These are phyloP conservation scores for Numenius arquata DNA, from an alignment of 2,113 vertebrate species.

Conservation along the genomic window DNA sequence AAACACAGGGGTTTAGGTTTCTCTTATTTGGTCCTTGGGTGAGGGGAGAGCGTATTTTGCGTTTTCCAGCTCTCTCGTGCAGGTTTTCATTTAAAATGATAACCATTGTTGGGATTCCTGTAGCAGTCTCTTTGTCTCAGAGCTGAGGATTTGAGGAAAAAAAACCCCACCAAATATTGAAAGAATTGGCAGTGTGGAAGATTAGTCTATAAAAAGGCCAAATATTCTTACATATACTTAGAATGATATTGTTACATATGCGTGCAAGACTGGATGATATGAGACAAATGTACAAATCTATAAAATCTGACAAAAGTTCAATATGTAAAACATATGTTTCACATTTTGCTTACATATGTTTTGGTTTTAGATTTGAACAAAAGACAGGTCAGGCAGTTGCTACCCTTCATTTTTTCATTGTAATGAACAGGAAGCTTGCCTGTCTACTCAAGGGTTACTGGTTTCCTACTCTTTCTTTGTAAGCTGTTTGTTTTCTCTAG, in stretches of 20 bases:
- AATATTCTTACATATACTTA: not conserved
- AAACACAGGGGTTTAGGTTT: not conserved
- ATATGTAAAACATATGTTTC: slow-evolving; percentile 51
- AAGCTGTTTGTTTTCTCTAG: slow-evolving; percentile 27
- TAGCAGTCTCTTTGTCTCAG: not conserved
- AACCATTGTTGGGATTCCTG: not conserved
- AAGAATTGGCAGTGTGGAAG: not conserved
- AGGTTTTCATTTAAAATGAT: not conserved
- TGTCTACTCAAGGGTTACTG: slow-evolving; percentile 31
- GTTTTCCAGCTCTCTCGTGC: not conserved
- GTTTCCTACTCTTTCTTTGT: slow-evolving; percentile 47
- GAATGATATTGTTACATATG: not conserved
- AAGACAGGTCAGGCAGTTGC: slow-evolving; percentile 65
- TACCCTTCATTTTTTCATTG: slow-evolving; percentile 58
- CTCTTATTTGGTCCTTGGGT: not conserved
- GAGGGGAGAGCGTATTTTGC: too few species aligned
- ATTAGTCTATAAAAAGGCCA: not conserved
- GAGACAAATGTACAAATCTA: not conserved
- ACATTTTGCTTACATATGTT: slow-evolving; percentile 52
- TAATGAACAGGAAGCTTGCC: slow-evolving; percentile 62
- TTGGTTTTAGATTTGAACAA: slow-evolving; percentile 60
- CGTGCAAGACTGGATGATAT: not conserved
- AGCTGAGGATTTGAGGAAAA: not conserved
- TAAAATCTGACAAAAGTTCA: slow-evolving; percentile 33
- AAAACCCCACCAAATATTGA: too few species aligned